Evolutionary conservation across 1,140 invertebrate genomes (phyloP), one percentile per base, ranked within the genome.

Genomic region (Meloidogyne chitwoodi): DNA sequence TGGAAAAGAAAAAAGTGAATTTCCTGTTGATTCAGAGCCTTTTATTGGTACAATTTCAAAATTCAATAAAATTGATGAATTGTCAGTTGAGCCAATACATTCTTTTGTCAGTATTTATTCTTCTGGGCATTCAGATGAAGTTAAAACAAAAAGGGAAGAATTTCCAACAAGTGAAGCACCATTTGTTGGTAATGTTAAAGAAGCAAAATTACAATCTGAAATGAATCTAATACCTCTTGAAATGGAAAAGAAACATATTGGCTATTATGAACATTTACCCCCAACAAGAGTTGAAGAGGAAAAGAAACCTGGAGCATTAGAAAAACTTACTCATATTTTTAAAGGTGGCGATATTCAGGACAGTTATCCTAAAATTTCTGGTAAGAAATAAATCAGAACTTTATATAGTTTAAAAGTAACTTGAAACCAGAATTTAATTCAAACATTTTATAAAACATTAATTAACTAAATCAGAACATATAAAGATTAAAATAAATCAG

Each of bases 61-160:
- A 31, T 80, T 62, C 14, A 44, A 31, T 6, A 44, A 19, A 11
- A n/a, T 41, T 22, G 10, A 3, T 14, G 76, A 77, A 75, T 19
- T 78, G 0, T 12, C 26, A 22, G 16, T 16, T 1, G 31, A 24
- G 16, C 61, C 71, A 19, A 22, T 77, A 14, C 41, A 75, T 5
- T 27, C 65, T 6, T 38, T 69, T 56, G 78, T 79, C 6, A 38
- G 5, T 24, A 68, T 79, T 24, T 79, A 79, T 26, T 67, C 62
- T 44, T 34, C 67, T 19, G 76, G 78, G 12, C 82, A 77, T 74
- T 79, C 67, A 56, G 77, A 79, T 67, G 77, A 79, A 26, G 34
- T n/a, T 22, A 12, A 6, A n/a, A 27, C 41, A 19, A 61, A 22
- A n/a, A 3, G 10, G n/a, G 27, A 8, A 1, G n/a, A 66, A 66